These are phyloP conservation scores for Heliconius sara DNA, from an alignment of 2,888 invertebrate species.

Conservation along the genomic window DNA sequence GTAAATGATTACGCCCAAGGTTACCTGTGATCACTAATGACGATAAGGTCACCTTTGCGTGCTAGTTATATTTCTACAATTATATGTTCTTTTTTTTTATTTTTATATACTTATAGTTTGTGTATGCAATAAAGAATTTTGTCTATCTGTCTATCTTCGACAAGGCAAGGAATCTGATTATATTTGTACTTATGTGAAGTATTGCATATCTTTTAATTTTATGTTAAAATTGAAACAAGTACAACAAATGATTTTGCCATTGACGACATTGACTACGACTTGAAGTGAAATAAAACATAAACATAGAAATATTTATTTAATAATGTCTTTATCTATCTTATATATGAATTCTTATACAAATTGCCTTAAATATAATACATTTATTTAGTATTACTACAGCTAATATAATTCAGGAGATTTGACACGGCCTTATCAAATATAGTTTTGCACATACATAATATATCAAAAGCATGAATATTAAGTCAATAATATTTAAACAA, in stretches of 20 bases:
- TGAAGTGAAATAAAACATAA: conserved; percentile 45
- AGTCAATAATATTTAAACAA: conserved; percentile 3
- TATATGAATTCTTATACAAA: conserved; percentile 78
- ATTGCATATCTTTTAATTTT: too few species aligned
- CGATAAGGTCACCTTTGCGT: too few species aligned
- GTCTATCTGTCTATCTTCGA: too few species aligned
- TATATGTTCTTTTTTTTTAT: too few species aligned
- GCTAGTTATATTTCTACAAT: too few species aligned
- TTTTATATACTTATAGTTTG: too few species aligned
- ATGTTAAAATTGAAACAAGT: background rate
- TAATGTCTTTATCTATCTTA: conserved; percentile 78
- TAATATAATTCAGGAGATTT: conserved; percentile 69
- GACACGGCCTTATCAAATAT: conserved; percentile 64
- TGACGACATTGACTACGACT: too few species aligned
- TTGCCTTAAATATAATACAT: conserved; percentile 65
- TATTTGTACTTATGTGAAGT: too few species aligned
- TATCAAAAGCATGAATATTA: conserved; percentile 18
- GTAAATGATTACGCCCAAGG: too few species aligned
- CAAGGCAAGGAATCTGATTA: too few species aligned
- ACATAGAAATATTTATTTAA: conserved; percentile 74
- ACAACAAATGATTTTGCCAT: background rate
- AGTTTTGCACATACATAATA: conserved; percentile 17
- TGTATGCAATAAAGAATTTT: too few species aligned
- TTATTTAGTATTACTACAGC: conserved; percentile 50
- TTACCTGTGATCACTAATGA: too few species aligned